Base-by-base conservation (phyloP, 35 echinoderm and acorn worm genomes). In the Stichopus chloronotus region DNA sequence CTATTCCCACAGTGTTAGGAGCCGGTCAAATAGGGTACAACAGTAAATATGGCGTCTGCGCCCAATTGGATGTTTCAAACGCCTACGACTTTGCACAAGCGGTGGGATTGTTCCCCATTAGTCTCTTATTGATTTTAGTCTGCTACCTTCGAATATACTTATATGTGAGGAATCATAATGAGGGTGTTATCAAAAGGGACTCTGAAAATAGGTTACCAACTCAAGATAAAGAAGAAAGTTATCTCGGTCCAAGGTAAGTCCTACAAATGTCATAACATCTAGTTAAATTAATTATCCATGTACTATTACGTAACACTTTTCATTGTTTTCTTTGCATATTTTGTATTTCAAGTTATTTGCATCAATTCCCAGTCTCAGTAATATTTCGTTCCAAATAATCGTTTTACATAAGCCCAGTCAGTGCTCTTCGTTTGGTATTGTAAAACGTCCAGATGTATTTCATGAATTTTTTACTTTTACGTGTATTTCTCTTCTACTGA, bases 1-100 rank as follows among this genome's bases (percentile, higher is more conserved):
- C 88, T 30, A 79, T 97, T 19, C 94, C 94, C 7, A 91, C 76
- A 4, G 14, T 97, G 54, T 76, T 92, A 19, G 92, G 91, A 52
- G 56, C 92, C 2, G 96, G 96, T 13, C 76, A 92, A 16, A 79
- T 97, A 8, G 96, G 96, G 52, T 97, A 95, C 76, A 93, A 97
- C 78, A 59, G 23, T 6, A 92, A 95, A 69, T 94, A 97, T 76
- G 87, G 92, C 25, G 92, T 94, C 2, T 97, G 96, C 24, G 92
- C 84, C 14, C 93, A 97, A 4, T 54, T 91, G 16, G 90, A 91
- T 76, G 90, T 91, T 13, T 91, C 90, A 16, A 91, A 91, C 43
- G 90, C 74, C 6, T 91, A 78, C 58, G 90, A 91, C 53, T 79
- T 78, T 53, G 21, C 76, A 4, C 90, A 91, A 91, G 90, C 90